These are phyloP conservation scores for Eptesicus fuscus DNA, from an alignment of 2,113 vertebrate species.

Conservation along the genomic window DNA sequence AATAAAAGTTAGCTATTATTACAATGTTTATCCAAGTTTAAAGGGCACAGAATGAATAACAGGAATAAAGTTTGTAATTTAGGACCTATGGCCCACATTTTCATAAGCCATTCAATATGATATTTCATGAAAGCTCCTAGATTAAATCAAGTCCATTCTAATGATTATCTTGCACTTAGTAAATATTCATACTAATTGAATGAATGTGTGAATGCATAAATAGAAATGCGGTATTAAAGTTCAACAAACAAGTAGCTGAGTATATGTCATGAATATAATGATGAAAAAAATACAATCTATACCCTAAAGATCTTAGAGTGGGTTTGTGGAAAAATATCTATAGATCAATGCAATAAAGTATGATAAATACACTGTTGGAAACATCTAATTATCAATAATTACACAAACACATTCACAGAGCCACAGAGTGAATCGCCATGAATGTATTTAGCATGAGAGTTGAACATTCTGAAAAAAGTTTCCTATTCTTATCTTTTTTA, in stretches of 20 bases:
- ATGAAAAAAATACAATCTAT: neutral
- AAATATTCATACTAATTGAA: neutral
- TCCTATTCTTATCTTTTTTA: neutral
- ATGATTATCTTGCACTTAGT: neutral
- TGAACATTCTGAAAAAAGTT: neutral
- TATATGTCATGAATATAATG: neutral
- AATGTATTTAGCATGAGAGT: neutral
- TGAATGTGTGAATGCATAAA: neutral
- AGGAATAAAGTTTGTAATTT: neutral
- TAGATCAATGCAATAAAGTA: neutral
- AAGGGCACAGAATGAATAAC: neutral
- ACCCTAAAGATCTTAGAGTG: neutral
- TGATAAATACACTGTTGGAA: neutral
- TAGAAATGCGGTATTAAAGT: neutral
- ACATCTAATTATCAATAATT: neutral
- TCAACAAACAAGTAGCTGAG: neutral
- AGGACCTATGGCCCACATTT: neutral
- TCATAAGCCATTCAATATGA: neutral
- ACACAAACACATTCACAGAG: neutral
- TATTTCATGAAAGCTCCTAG: neutral
- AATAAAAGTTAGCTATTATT: neutral
- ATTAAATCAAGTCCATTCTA: neutral
- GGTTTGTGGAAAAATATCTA: neutral
- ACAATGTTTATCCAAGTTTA: neutral
- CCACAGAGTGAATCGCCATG: neutral